A percentile compares a stretch with the other conserved stretches of the same genome.
Conservation (phyloP, 1,140 invertebrate genomes). For the Apis dorsata region DNA sequence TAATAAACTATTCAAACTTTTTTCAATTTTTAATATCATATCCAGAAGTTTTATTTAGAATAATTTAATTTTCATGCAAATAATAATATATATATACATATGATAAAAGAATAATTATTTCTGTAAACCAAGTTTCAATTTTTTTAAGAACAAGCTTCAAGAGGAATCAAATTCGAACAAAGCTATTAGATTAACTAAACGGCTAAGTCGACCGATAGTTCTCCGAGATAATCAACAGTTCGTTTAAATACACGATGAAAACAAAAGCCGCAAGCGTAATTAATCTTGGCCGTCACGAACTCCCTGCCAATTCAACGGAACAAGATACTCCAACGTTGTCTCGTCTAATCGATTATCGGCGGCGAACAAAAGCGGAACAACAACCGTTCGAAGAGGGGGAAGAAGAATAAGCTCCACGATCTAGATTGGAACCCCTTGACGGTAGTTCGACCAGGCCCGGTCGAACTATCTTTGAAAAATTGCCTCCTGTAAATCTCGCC, state of each 20-base stretch:
- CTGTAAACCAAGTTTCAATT: too few species aligned
- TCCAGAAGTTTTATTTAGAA: too few species aligned
- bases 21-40: too few species aligned
- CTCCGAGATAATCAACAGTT: neutral
- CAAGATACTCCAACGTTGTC: conserved; percentile 17
- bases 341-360: neutral
- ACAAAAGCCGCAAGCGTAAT: conserved; percentile 2
- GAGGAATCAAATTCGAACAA: neutral
- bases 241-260: neutral
- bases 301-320: neutral
- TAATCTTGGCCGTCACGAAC: conserved; percentile 19
- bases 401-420: neutral
- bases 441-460: too few species aligned
- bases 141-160: too few species aligned
- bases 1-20: too few species aligned
- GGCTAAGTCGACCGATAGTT: neutral
- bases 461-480: conserved; percentile 27
- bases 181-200: neutral
- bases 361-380: conserved; percentile 1
- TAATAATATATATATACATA: too few species aligned
- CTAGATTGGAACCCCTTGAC: too few species aligned
- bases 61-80: too few species aligned
- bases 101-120: too few species aligned
- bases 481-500: neutral
- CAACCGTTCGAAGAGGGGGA: neutral